Evolutionary conservation across 2,888 invertebrate species (phyloP), one percentile per base, ranked within the genome.

Genomic region (Druceiella hillmani): DNA sequence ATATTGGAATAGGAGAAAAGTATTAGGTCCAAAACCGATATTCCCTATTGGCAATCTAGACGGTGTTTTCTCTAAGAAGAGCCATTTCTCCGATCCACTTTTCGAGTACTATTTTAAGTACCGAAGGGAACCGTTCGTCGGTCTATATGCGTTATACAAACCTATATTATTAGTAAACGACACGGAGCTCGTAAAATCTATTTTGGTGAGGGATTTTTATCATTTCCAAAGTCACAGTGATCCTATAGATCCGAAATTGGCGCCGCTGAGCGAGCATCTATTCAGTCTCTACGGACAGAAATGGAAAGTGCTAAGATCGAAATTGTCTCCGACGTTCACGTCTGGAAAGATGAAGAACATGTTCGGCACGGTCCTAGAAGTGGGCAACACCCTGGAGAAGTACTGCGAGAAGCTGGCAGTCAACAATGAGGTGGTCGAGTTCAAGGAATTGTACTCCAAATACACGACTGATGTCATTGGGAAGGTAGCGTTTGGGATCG

Each of bases 291-390:
- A 58, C 11, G 71, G 67, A n/a, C 54, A 66, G 4, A 64, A 66
- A 25, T 79, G 79, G 78, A 73, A 66, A 45, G 60, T 59, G 38
- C 53, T 78, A 15, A 58, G 79, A 32, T 47, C 59, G 0, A 74
- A 74, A 42, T 47, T 79, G 27, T 64, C 76, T 2, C 77, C 78
- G 1, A 70, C 75, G 1, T 80, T 78, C 53, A 70, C 78, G 2
- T 71, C 78, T 0, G 75, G 74, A 7, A 78, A 77, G 55, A 56
- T 79, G 33, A 76, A 73, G 52, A 61, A 53, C n/a, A 76, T 78
- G 74, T 74, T 75, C 42, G 52, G 52, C 3, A 62, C 66, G 0
- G 61, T 77, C 9, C 55, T 64, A 2, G 55, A 61, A 10, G 69
- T 73, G 37, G 68, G 65, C 2, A 47, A 61, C 3, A 56, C 63